These are phyloP conservation scores for Calameuta pallipes DNA, from an alignment of 2,888 invertebrate genomes.

Conservation along the genomic window DNA sequence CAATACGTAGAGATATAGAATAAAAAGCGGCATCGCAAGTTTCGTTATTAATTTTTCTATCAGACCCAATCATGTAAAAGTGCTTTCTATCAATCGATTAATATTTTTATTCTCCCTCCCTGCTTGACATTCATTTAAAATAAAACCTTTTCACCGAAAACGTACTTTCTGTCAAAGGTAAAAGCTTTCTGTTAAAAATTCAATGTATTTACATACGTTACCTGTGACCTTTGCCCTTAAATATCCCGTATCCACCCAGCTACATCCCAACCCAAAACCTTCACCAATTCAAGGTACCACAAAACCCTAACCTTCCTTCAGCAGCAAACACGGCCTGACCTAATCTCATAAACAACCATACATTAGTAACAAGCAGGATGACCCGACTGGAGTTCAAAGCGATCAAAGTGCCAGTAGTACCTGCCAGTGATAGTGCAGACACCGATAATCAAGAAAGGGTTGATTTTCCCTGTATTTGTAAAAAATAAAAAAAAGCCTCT, in stretches of 20 bases:
- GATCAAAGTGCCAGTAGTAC: background rate
- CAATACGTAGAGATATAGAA: background rate
- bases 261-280: background rate
- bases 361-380: background rate
- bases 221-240: background rate
- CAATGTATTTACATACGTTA: background rate
- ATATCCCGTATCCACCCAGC: background rate
- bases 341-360: background rate
- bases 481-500: background rate
- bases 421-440: background rate
- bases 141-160: background rate
- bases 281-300: background rate
- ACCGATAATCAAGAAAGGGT: background rate
- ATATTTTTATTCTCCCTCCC: background rate
- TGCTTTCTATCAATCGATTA: background rate
- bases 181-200: background rate
- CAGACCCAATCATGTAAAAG: background rate
- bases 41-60: background rate
- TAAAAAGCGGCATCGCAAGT: background rate
- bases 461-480: background rate
- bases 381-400: background rate
- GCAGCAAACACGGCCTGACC: background rate
- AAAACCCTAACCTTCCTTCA: background rate
- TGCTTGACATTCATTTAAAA: background rate
- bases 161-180: background rate